Conservation (phyloP, 2,113 vertebrate species). For the Nothobranchius furzeri region DNA sequence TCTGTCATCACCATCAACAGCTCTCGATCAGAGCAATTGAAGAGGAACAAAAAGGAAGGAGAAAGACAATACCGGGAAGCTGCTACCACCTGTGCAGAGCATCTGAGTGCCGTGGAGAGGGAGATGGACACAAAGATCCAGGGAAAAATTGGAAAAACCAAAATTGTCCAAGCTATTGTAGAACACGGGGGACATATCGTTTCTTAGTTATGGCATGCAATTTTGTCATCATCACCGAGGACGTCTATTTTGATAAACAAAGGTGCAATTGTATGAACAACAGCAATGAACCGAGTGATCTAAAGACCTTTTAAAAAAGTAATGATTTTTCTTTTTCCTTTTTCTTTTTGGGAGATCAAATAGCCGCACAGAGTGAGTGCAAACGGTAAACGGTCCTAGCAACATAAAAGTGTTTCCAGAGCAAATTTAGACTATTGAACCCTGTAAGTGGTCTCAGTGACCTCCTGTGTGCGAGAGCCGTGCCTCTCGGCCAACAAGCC, state of each 20-base stretch:
- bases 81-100: conserved; percentile 73
- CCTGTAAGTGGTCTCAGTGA: conserved; percentile 49
- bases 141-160: conserved; percentile 37
- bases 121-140: conserved; percentile 41
- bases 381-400: conserved; percentile 46
- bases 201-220: conserved; percentile 49
- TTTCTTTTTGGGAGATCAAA: conserved; percentile 40
- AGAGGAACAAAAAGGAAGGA: conserved; percentile 75
- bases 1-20: conserved; percentile 76
- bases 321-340: conserved; percentile 42
- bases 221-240: conserved; percentile 65
- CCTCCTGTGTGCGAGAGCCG: conserved; percentile 49
- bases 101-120: conserved; percentile 45
- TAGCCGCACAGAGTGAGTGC: conserved; percentile 35
- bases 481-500: conserved; percentile 39
- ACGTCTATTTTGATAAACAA: conserved; percentile 68
- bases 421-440: conserved; percentile 54
- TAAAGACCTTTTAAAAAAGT: conserved; percentile 51
- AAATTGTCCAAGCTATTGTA: conserved; percentile 47
- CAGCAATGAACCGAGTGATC: conserved; percentile 48
- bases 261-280: conserved; percentile 36
- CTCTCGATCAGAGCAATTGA: conserved; percentile 73
- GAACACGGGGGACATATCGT: conserved; percentile 43
- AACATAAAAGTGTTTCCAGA: conserved; percentile 47
- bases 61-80: conserved; percentile 70